Percentiles rank a stretch among this genome's conserved stretches.
Conservation (phyloP, 2,113 vertebrate genomes). For the Empidonax traillii region DNA sequence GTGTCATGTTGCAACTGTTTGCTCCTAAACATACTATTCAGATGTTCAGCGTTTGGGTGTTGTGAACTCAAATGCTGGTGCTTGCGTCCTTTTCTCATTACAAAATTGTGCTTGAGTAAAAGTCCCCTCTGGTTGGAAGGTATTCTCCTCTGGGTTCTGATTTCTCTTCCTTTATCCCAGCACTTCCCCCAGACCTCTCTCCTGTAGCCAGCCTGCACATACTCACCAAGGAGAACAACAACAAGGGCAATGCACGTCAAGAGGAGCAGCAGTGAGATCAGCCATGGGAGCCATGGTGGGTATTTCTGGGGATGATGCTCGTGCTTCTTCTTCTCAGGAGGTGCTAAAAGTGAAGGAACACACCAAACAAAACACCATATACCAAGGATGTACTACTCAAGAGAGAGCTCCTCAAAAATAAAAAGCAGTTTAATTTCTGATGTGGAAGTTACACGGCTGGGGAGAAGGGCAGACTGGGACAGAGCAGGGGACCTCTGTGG, state of each 20-base stretch:
- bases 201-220: not conserved
- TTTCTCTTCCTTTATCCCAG: not conserved
- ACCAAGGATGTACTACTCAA: not conserved
- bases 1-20: not conserved
- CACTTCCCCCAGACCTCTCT: not conserved
- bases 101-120: not conserved
- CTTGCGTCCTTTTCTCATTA: not conserved
- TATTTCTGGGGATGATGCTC: not conserved
- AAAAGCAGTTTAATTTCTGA: not conserved
- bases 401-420: not conserved
- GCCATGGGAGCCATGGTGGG: not conserved
- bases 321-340: not conserved
- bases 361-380: not conserved
- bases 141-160: not conserved
- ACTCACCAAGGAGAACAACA: not conserved
- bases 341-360: not conserved
- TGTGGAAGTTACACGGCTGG: not conserved
- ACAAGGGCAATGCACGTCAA: constrained; percentile 7
- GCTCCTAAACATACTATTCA: not conserved
- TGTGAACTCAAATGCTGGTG: not conserved
- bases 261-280: constrained; percentile 29
- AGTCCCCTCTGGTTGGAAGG: not conserved
- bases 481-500: not conserved
- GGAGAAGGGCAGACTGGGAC: not conserved
- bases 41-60: not conserved